These are phyloP conservation scores for Knipowitschia caucasica DNA, from an alignment of 2,797 vertebrate genomes.

Conservation along the genomic window DNA sequence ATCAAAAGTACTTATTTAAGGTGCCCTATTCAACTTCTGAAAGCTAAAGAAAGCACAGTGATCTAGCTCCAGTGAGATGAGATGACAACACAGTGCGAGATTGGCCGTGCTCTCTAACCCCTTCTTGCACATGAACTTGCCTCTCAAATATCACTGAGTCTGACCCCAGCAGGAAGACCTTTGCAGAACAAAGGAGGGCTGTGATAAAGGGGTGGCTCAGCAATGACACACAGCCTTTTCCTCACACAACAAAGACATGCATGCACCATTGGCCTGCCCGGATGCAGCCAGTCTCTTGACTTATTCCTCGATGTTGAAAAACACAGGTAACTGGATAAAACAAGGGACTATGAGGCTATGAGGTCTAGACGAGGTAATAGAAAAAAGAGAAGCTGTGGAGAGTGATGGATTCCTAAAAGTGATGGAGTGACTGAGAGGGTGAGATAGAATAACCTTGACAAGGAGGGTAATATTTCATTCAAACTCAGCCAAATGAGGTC, in stretches of 20 bases:
- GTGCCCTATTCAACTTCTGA: background rate
- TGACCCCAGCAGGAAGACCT: conserved; percentile 60
- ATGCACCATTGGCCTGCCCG: conserved; percentile 28
- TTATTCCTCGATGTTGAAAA: conserved; percentile 28
- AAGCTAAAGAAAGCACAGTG: conserved; percentile 25
- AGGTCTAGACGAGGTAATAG: conserved; percentile 23
- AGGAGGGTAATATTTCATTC: conserved; percentile 20
- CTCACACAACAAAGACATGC: conserved; percentile 45
- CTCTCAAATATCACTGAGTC: conserved; percentile 70
- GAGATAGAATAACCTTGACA: conserved; percentile 31
- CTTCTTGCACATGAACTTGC: conserved; percentile 35
- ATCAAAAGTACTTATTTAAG: conserved; percentile 3
- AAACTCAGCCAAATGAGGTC: conserved; percentile 9
- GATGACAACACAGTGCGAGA: conserved; percentile 29
- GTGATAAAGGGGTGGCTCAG: conserved; percentile 57
- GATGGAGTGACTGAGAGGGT: conserved; percentile 10
- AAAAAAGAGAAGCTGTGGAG: conserved; percentile 19
- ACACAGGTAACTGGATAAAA: conserved; percentile 22
- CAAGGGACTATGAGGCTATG: conserved; percentile 1
- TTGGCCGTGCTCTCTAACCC: conserved; percentile 51
- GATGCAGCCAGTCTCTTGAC: conserved; percentile 38
- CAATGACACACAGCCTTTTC: conserved; percentile 48
- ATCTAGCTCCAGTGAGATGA: conserved; percentile 3
- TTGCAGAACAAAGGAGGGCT: conserved; percentile 63
- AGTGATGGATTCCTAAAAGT: conserved; percentile 14